A percentile compares a stretch with the other conserved stretches of the same genome.
These are phyloP conservation scores for Drosophila anomelani DNA, from an alignment of 2,888 invertebrate species.

Conservation along the genomic window DNA sequence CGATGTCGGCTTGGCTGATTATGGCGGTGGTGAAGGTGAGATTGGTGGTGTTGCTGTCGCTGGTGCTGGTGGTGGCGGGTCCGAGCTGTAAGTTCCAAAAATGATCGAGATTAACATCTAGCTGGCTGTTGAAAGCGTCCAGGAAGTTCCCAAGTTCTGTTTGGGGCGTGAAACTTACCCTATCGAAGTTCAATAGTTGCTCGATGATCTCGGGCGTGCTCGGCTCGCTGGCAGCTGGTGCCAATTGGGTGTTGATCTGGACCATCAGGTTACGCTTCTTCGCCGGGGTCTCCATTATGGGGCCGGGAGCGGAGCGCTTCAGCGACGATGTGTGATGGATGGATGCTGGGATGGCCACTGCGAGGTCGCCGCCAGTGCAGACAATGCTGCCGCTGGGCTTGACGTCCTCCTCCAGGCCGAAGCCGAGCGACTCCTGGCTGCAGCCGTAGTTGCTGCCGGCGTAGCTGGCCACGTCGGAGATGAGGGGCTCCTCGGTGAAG, in stretches of 20 bases:
- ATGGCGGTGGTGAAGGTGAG: conserved; percentile 7
- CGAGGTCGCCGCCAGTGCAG: conserved; percentile 25
- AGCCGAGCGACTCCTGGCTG: conserved; percentile 62
- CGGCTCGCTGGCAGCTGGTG: conserved; percentile 10
- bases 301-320: conserved; percentile 60
- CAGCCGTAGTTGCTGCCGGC: conserved; percentile 26
- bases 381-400: conserved; percentile 23
- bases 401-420: conserved; percentile 39
- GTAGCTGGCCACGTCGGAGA: conserved; percentile 55
- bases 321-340: conserved; percentile 6
- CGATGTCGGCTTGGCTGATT: conserved; percentile 38
- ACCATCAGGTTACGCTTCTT: conserved; percentile 66
- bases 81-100: conserved; percentile 29
- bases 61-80: conserved; percentile 19
- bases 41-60: conserved; percentile 23
- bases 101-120: conserved; percentile 29
- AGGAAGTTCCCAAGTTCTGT: neutral
- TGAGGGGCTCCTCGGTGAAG: conserved; percentile 50
- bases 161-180: conserved; percentile 39
- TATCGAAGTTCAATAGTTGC: conserved; percentile 39
- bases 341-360: conserved; percentile 33
- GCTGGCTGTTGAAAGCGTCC: neutral
- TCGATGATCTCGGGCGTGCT: conserved; percentile 67
- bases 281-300: conserved; percentile 46
- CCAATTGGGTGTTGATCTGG: conserved; percentile 44